Conservation (phyloP, 2,888 invertebrate species). For the Abrostola tripartita region DNA sequence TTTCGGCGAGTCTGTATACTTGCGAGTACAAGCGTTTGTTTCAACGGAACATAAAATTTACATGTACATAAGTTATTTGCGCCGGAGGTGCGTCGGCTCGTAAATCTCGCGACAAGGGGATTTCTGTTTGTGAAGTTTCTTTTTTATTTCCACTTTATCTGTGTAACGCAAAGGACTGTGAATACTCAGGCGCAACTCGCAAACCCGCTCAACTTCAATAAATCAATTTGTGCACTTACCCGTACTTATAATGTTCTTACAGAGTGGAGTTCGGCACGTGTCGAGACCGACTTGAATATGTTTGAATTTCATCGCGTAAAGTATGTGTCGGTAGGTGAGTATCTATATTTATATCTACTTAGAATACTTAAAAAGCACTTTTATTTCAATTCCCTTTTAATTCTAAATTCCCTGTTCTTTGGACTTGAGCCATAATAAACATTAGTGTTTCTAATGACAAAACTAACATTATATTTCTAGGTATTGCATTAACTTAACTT, state of each 20-base stretch:
- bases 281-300: slow-evolving; percentile 75
- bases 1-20: slow-evolving; percentile 36
- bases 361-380: slow-evolving; percentile 26
- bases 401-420: slow-evolving; percentile 3
- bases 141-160: slow-evolving; percentile 88
- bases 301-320: slow-evolving; percentile 69
- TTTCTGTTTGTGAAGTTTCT: slow-evolving; percentile 87
- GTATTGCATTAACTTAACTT: too few species aligned
- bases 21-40: slow-evolving; percentile 67
- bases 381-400: slow-evolving; percentile 21
- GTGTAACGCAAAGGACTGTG: slow-evolving; percentile 83
- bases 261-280: slow-evolving; percentile 76
- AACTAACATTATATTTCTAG: too few species aligned
- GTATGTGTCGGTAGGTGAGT: slow-evolving; percentile 51
- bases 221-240: slow-evolving; percentile 88
- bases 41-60: slow-evolving; percentile 82
- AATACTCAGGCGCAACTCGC: slow-evolving; percentile 85
- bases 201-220: slow-evolving; percentile 86
- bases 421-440: too few species aligned
- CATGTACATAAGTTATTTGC: slow-evolving; percentile 83
- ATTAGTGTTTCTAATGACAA: too few species aligned
- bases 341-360: slow-evolving; percentile 38
- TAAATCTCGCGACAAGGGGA: slow-evolving; percentile 87
- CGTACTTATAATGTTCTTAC: slow-evolving; percentile 82
- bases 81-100: slow-evolving; percentile 84